A percentile compares a stretch with the other conserved stretches of the same genome.
These are phyloP conservation scores for Meloe dianella DNA, from an alignment of 2,888 invertebrate genomes.

Conservation along the genomic window DNA sequence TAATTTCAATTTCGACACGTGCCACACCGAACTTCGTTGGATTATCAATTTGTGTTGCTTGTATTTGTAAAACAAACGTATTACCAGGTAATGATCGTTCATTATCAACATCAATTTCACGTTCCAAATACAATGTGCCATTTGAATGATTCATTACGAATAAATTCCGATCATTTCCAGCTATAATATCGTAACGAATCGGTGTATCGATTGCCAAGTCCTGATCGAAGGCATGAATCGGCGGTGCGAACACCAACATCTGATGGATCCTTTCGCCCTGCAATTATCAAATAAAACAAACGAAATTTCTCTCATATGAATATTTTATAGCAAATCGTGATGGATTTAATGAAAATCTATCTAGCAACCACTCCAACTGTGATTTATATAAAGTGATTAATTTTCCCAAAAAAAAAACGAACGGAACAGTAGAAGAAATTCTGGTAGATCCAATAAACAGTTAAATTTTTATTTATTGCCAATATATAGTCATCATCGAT, in stretches of 20 bases:
- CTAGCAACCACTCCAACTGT: not conserved
- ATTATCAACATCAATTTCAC: conserved; percentile 81
- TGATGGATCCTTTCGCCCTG: conserved; percentile 76
- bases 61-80: conserved; percentile 78
- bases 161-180: conserved; percentile 76
- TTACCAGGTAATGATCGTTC: conserved; percentile 76
- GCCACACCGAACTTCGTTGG: conserved; percentile 77
- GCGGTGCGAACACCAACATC: conserved; percentile 72
- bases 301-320: too few species aligned
- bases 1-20: conserved; percentile 73
- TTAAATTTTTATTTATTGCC: too few species aligned
- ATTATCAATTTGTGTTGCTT: conserved; percentile 80
- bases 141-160: conserved; percentile 78
- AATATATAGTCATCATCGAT: too few species aligned
- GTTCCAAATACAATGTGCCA: conserved; percentile 77
- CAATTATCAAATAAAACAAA: too few species aligned
- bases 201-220: conserved; percentile 76
- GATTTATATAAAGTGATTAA: not conserved
- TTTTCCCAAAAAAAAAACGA: not conserved
- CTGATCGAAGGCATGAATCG: conserved; percentile 80
- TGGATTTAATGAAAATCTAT: not conserved
- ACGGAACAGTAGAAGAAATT: not conserved
- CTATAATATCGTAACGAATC: conserved; percentile 78
- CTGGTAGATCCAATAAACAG: too few species aligned
- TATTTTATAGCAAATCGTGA: not conserved